Conservation (phyloP, 2,888 invertebrate species). For the Hydrotaea cyrtoneurina region DNA sequence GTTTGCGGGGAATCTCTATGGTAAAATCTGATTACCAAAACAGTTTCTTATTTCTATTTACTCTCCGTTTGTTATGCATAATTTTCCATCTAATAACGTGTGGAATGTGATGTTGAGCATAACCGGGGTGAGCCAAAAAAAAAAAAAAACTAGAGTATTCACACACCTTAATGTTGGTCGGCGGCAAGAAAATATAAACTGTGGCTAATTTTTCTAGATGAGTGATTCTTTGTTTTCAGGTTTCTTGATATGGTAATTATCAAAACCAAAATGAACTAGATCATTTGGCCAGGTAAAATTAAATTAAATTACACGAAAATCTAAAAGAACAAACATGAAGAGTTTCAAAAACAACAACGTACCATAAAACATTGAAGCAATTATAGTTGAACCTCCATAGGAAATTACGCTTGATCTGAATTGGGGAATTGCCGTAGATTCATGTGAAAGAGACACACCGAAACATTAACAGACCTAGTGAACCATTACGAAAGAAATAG, state of each 20-base stretch:
- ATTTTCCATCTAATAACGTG: slow-evolving; percentile 28
- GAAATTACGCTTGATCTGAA: no score
- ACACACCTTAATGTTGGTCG: slow-evolving; percentile 19
- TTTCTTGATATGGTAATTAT: slow-evolving; percentile 10
- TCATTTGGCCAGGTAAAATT: neutral
- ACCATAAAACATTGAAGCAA: no score
- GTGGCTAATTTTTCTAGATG: slow-evolving; percentile 26
- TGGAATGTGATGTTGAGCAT: slow-evolving; percentile 26
- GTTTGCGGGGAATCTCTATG: slow-evolving; percentile 11
- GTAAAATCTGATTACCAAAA: neutral
- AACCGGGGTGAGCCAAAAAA: neutral
- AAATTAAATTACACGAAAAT: neutral
- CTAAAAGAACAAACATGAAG: neutral
- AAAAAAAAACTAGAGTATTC: no score
- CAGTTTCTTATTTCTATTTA: neutral
- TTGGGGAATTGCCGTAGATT: no score
- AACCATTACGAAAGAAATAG: no score
- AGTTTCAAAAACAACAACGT: no score
- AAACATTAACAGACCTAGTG: no score
- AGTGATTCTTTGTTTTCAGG: neutral
- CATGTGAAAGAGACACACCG: no score
- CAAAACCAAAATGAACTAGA: neutral
- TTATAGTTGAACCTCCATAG: neutral
- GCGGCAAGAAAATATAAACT: neutral
- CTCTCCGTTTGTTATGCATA: slow-evolving; percentile 29